phyloP scores from a whole-genome alignment of 37 sponge, comb jelly and placozoan genomes.

The Mnemiopsis leidyi region DNA sequence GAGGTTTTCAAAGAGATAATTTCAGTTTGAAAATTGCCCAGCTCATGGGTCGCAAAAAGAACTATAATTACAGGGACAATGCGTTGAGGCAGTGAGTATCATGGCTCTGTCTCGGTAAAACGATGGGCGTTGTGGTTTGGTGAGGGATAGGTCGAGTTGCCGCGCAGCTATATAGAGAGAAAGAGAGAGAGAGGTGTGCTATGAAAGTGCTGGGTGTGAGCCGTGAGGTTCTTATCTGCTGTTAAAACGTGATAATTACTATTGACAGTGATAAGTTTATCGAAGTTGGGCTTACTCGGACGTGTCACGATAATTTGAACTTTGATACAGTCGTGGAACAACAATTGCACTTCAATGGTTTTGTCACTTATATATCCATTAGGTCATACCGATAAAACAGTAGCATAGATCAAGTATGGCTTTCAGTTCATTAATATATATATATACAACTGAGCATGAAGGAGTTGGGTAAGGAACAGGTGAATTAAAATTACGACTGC shows the following conservation, averaged over 20 bases:
- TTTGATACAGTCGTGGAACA: neutral
- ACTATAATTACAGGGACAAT: neutral
- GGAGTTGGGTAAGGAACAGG: too few species aligned
- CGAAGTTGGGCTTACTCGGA: neutral
- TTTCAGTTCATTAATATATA: neutral
- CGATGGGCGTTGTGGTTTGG: neutral
- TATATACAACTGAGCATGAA: too few species aligned
- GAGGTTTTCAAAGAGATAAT: neutral
- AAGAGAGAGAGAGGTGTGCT: neutral
- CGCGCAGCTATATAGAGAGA: too few species aligned
- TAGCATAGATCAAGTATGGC: neutral
- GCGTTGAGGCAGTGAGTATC: neutral
- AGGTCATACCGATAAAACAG: neutral
- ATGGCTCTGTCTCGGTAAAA: neutral
- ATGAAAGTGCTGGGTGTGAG: neutral
- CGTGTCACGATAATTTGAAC: neutral
- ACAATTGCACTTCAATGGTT: neutral
- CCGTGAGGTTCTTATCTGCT: neutral
- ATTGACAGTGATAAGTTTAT: neutral
- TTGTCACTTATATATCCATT: neutral
- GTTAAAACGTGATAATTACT: neutral
- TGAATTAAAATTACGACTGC: too few species aligned
- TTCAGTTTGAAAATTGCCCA: neutral
- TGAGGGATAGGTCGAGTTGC: neutral
- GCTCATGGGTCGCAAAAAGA: neutral